Evolutionary conservation across 2,113 vertebrate species (phyloP).

Genomic region (Lasiurus borealis): DNA sequence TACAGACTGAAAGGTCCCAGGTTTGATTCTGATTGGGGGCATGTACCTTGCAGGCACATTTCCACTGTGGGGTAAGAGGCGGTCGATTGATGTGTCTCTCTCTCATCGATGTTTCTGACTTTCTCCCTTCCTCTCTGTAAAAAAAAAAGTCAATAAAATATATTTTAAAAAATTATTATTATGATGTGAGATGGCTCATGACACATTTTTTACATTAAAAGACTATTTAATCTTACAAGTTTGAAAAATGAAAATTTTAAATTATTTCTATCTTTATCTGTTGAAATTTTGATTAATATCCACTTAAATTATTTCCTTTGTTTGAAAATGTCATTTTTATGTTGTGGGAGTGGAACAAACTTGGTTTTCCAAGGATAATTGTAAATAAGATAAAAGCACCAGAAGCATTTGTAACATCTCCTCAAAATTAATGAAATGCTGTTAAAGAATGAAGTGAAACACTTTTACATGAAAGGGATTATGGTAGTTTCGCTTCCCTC

Average conservation of each 20-base stretch:
- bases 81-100: too few relatives aligned
- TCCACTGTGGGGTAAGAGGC: too few relatives aligned
- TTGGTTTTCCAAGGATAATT: background rate
- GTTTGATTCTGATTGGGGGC: too few relatives aligned
- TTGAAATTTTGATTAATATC: background rate
- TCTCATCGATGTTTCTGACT: too few relatives aligned
- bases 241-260: slow-evolving; percentile 5
- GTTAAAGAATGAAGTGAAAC: background rate
- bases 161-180: background rate
- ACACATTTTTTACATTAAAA: background rate
- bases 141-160: too few relatives aligned
- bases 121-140: too few relatives aligned
- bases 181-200: background rate
- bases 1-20: too few relatives aligned
- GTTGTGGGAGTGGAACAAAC: background rate
- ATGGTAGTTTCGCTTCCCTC: background rate
- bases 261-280: background rate
- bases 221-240: background rate
- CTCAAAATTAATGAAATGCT: background rate
- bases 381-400: background rate
- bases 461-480: background rate
- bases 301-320: background rate
- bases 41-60: too few relatives aligned
- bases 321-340: slow-evolving; percentile 47
- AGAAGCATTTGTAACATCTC: background rate